Evolutionary conservation across 2,797 vertebrate species (phyloP), one percentile per base, ranked within the genome.

Genomic region (Cynopterus sphinx): DNA sequence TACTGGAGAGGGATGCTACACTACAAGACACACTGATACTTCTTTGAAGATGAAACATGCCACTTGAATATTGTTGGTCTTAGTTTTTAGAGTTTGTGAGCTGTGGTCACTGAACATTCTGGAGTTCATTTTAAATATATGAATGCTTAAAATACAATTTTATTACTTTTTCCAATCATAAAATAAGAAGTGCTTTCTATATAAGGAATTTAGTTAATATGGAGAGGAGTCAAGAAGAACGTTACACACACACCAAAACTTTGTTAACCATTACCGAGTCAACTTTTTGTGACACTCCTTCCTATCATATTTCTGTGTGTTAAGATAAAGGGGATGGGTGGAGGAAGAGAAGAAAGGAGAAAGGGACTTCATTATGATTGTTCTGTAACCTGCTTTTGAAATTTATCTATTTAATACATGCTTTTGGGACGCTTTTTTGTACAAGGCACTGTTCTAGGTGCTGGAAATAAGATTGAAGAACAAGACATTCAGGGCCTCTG

Each of bases 381-480:
- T 77, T 95, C 36, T 78, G 9, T 70, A 86, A 55, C 31, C 31
- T 87, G 59, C 67, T 94, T 81, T 94, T 53, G 79, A 95, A 87
- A 71, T 81, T 84, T 28, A 77, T 49, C 43, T 43, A 1, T 90
- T 94, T 95, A 87, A 43, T 74, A 93, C 59, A 39, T 94, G 33
- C 59, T 94, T 83, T 43, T 31, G 87, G 71, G 43, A 57, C 36
- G 51, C 46, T 82, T 39, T 91, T 93, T 84, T 24, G 28, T 88
- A n/a, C 41, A 87, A 67, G 89, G 53, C 49, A 79, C 71, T 93
- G 67, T 96, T 94, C 41, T 85, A 82, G 84, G 84, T 96, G 67
- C 79, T 91, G 81, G 93, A 94, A 95, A 31, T 77, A 75, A 93
- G 75, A 83, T 13, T 31, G 49, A 92, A 86, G 53, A 92, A 41